These are phyloP conservation scores for Cristatella mucedo DNA, from an alignment of 2,888 invertebrate genomes.

Conservation along the genomic window DNA sequence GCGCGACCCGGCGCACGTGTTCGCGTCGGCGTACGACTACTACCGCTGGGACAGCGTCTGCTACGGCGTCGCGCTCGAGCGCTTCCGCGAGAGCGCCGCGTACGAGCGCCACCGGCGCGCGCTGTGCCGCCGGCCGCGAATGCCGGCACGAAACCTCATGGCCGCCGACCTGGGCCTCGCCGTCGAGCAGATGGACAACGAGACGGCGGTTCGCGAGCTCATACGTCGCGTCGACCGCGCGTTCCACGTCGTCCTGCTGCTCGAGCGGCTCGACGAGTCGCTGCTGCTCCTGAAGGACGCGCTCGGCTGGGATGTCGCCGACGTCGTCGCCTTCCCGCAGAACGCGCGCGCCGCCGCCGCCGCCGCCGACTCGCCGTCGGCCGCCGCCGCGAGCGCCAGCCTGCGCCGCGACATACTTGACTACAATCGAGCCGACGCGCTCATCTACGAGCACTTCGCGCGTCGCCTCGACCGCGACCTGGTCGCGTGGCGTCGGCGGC, in stretches of 20 bases:
- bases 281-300: background rate
- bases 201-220: background rate
- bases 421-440: background rate
- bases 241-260: background rate
- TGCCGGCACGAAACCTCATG: constrained; percentile 1
- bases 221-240: background rate
- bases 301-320: constrained; percentile 2
- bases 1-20: constrained; percentile 6
- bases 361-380: too few species aligned
- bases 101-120: too few species aligned
- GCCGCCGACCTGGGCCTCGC: constrained; percentile 4
- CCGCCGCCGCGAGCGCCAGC: too few species aligned
- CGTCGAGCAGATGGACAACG: constrained; percentile 3
- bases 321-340: constrained; percentile 2
- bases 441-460: constrained; percentile 1
- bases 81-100: background rate
- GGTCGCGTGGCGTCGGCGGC: background rate
- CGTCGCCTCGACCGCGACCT: background rate
- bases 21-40: constrained; percentile 7
- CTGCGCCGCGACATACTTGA: background rate
- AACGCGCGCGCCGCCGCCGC: constrained; percentile 2
- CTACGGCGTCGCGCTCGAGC: background rate
- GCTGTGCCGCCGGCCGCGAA: background rate
- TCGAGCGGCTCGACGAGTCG: constrained; percentile 5
- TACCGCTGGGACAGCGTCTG: constrained; percentile 2